Evolutionary conservation across 2,113 vertebrate genomes (phyloP).

Genomic region (Trochalopteron elliotii): DNA sequence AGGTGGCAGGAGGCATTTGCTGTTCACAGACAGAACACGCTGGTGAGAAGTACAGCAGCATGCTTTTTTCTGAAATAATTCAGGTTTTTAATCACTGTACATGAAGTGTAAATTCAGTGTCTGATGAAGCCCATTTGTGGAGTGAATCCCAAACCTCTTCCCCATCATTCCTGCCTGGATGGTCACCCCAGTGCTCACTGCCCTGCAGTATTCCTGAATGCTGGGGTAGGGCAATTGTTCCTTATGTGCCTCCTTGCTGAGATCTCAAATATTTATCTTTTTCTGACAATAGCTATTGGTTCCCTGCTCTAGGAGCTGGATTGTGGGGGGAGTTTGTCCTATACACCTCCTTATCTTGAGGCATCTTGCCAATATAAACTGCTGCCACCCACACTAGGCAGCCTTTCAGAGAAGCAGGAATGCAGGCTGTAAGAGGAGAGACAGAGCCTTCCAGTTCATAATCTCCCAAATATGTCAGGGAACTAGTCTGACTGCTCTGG

Average conservation of each 20-base stretch:
- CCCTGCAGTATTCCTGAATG: background rate
- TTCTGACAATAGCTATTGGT: background rate
- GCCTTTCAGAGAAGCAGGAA: constrained; percentile 27
- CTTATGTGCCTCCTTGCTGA: background rate
- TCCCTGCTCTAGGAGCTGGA: background rate
- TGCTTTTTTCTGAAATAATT: background rate
- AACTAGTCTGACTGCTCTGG: constrained; percentile 35
- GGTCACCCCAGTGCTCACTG: background rate
- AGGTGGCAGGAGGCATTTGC: background rate
- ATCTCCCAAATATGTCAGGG: constrained; percentile 32
- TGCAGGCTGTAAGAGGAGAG: background rate
- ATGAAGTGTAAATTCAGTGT: background rate
- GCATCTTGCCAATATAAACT: constrained; percentile 55
- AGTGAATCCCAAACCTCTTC: background rate
- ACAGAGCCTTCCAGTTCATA: constrained; percentile 11
- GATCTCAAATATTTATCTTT: background rate
- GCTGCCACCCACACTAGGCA: constrained; percentile 22
- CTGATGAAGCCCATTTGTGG: background rate
- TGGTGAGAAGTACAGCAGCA: background rate
- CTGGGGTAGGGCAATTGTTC: background rate
- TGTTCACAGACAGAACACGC: background rate
- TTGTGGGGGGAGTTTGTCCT: background rate
- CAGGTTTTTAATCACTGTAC: background rate
- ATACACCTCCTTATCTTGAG: constrained; percentile 22
- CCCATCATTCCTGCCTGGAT: fast-evolving